Evolutionary conservation across 2,888 invertebrate genomes (phyloP), one percentile per base, ranked within the genome.

Genomic region (Drosophila flavopinicola): DNA sequence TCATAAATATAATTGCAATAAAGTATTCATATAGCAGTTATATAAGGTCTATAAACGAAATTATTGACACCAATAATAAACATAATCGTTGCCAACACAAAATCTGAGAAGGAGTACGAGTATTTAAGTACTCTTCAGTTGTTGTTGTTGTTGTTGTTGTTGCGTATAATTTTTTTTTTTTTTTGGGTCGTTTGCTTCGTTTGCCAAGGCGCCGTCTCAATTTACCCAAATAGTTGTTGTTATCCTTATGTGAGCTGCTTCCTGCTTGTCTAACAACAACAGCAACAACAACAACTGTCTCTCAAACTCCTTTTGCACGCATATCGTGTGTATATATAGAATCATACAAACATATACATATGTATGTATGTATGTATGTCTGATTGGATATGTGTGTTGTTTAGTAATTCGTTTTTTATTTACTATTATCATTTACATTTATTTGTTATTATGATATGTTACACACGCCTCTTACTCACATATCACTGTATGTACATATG

Each of bases 371-470:
- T 32, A 33, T n/a, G 25, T n/a, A 3, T 48, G 52, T 63, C 49
- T 71, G 68, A 76, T 86, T 75, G 73, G 80, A 54, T 69, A 72
- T 75, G 71, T 76, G 66, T 86, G 87, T 85, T 87, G 67, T 85
- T 80, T 80, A 71, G 87, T 87, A 80, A 80, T 80, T 80, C 87
- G 85, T 80, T 87, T 80, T 80, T 87, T 80, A 80, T 80, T 80
- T 80, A 87, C 80, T 74, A 85, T 80, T 80, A 80, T 80, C 80
- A 80, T 80, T 80, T 80, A 80, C 80, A 80, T 85, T 80, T 80
- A 87, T 80, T 80, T 87, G 80, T 82, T 80, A 87, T 86, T 84
- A 80, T 80, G 87, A 73, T 77, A 77, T 57, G 73, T 41, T 15
- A 17, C 53, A 17, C 30, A 13, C 59, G 25, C 51, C 37, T 6